Evolutionary conservation across 92 coral and sea anemone species (phyloP).

Genomic region (Zoanthus solanderi): DNA sequence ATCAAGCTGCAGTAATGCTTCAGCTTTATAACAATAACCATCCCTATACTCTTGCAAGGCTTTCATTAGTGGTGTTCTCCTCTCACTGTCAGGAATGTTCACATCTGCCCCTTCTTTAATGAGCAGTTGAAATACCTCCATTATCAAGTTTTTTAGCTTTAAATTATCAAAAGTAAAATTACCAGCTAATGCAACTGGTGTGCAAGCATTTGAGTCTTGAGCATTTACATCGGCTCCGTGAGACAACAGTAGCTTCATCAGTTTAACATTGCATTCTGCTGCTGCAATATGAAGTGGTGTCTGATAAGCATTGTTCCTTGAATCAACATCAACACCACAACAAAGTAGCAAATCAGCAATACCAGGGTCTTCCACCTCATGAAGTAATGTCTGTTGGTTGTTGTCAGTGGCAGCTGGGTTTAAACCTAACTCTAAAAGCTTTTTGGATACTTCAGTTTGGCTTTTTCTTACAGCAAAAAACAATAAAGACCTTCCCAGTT

Average conservation of each 20-base stretch:
- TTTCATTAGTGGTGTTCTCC: slow-evolving; percentile 39
- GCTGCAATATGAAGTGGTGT: slow-evolving; percentile 49
- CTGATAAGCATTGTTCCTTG: slow-evolving; percentile 1
- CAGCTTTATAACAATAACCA: background rate
- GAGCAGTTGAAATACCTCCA: slow-evolving; percentile 22
- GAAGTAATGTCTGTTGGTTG: slow-evolving; percentile 23
- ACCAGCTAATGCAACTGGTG: slow-evolving; percentile 14
- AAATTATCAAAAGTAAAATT: background rate
- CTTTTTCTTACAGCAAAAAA: slow-evolving; percentile 23
- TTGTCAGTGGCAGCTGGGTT: slow-evolving; percentile 8
- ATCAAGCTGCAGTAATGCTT: slow-evolving; percentile 26
- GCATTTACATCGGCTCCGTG: slow-evolving; percentile 44
- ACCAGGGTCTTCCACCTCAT: slow-evolving; percentile 4
- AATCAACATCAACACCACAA: slow-evolving; percentile 6
- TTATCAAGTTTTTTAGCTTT: background rate
- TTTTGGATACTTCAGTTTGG: slow-evolving; percentile 2
- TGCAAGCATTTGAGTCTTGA: slow-evolving; percentile 16
- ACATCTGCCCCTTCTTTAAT: slow-evolving; percentile 49
- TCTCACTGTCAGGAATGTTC: slow-evolving; percentile 17
- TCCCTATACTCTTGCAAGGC: background rate
- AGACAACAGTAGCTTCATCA: slow-evolving; percentile 9
- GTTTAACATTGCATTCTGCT: background rate
- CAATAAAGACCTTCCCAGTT: slow-evolving; percentile 31
- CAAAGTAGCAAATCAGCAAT: slow-evolving; percentile 27
- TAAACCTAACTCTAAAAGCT: background rate